phyloP scores from a whole-genome alignment of 1,140 invertebrate species.

The Drosophila subpulchrella region DNA sequence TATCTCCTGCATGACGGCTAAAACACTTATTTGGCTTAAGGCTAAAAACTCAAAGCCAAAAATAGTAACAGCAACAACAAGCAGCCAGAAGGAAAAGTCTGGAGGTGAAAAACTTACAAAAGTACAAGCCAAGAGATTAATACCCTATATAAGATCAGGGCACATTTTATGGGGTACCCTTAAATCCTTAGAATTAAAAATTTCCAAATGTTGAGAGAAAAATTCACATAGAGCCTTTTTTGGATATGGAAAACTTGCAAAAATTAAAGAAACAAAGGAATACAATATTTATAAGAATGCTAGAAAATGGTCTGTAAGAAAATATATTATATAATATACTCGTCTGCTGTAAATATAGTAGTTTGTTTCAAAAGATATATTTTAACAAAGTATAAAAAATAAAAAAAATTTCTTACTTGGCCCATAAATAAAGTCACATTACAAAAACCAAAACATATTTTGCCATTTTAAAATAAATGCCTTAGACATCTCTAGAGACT shows the following conservation, averaged over 20 bases:
- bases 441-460: too few species aligned
- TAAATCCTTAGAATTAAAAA: not conserved
- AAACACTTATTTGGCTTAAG: slow-evolving; percentile 81
- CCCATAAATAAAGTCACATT: too few species aligned
- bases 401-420: too few species aligned
- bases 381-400: too few species aligned
- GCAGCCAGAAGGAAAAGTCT: not conserved
- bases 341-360: too few species aligned
- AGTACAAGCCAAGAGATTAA: slow-evolving; percentile 10
- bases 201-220: not conserved
- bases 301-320: too few species aligned
- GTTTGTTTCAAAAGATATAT: too few species aligned
- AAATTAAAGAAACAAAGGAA: not conserved
- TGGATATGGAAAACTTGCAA: not conserved
- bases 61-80: slow-evolving; percentile 51
- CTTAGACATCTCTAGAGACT: too few species aligned
- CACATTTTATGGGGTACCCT: not conserved
- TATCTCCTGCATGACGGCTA: slow-evolving; percentile 61
- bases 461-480: too few species aligned
- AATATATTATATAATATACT: too few species aligned
- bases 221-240: too few species aligned
- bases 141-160: not conserved
- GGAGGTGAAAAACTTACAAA: slow-evolving; percentile 8
- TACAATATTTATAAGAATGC: too few species aligned
- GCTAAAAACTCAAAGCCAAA: slow-evolving; percentile 77